Evolutionary conservation across 1,140 invertebrate genomes (phyloP), one percentile per base, ranked within the genome.

Genomic region (Aphidius gifuensis): DNA sequence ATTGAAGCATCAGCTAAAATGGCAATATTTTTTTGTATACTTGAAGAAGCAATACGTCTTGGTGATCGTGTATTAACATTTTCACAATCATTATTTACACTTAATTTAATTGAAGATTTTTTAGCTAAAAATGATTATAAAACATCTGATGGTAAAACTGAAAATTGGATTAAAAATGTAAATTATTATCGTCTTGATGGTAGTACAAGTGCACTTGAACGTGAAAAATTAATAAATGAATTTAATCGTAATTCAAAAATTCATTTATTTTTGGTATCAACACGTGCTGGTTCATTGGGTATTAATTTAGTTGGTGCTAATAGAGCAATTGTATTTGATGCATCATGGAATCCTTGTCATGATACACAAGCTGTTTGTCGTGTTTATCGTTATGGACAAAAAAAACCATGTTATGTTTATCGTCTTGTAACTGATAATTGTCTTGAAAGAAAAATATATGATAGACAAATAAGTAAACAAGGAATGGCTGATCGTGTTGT

Each of bases 271-370:
- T 83, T 99, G 48, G 93, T 99, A n/a, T 99, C 95, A 2, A 99
- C 96, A 1, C 86, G 94, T 73, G 97, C 97, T 58, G 97, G 97
- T 11, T 98, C 94, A 32, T 82, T 99, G 11, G 97, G 97, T 5
- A 98, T 99, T 54, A 99, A 99, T 84, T 85, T 99, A 23, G 92
- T 95, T 50, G 97, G 96, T 32, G 97, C 97, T 0, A 99, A 98
- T 82, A 83, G 97, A 54, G 97, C 98, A 0, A 91, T 99, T 32
- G 95, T 99, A 42, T 92, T 99, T 71, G 97, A 99, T 82, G 96
- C 96, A 45, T 97, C 94, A 5, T 99, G 97, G 96, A 99, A 99
- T 83, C 97, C 97, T n/a, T 98, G 97, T 74, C 96, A 99, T 76
- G 97, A 99, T 75, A 97, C 96, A 2, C 97, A 99, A 80, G 97